Conservation (phyloP, 2,797 vertebrate species). For the Mionectes olivaceus region DNA sequence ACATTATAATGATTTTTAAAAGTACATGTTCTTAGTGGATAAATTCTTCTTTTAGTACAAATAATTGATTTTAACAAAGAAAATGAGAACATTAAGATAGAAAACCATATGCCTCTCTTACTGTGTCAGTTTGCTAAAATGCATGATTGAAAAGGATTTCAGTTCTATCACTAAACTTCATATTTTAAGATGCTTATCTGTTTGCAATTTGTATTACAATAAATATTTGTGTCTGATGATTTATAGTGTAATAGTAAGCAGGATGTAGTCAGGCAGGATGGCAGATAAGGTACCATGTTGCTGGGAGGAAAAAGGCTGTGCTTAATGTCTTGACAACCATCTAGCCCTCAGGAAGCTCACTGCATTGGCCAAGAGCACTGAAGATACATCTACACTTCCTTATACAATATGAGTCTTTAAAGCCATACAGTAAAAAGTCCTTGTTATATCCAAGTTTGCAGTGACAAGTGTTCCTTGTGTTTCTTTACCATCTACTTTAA, state of each 20-base stretch:
- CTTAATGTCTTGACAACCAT: neutral
- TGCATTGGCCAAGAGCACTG: neutral
- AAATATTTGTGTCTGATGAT: neutral
- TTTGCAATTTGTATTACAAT: neutral
- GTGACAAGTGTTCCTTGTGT: neutral
- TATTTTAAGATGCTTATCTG: neutral
- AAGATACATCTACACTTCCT: neutral
- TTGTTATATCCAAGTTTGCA: neutral
- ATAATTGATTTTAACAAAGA: neutral
- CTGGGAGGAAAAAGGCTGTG: neutral
- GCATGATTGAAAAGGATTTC: neutral
- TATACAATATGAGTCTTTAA: neutral
- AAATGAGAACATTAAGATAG: neutral
- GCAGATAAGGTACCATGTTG: neutral
- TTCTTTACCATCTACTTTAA: neutral
- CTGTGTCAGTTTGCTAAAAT: neutral
- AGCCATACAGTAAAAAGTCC: neutral
- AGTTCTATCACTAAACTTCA: neutral
- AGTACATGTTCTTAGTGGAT: neutral
- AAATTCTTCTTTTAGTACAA: neutral
- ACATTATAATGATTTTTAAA: neutral
- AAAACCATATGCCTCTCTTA: neutral
- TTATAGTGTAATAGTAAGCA: neutral
- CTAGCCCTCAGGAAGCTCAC: neutral
- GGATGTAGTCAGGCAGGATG: neutral